These are phyloP conservation scores for Tachysurus vachellii DNA, from an alignment of 2,113 vertebrate genomes.

Conservation along the genomic window DNA sequence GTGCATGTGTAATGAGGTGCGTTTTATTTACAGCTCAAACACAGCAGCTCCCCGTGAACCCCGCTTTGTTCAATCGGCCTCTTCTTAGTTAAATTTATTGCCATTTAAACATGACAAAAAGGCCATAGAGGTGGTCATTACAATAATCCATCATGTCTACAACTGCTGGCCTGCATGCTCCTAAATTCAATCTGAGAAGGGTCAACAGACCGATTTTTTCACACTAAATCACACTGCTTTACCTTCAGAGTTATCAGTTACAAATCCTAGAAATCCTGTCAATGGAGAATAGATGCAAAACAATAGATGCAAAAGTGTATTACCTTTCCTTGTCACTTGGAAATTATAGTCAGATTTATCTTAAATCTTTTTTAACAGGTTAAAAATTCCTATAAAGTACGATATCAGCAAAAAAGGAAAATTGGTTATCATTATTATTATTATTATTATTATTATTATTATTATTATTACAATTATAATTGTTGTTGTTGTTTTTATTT, in stretches of 20 bases:
- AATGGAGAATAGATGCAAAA: neutral
- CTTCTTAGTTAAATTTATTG: constrained; percentile 89
- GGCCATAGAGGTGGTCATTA: constrained; percentile 88
- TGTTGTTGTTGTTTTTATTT: neutral
- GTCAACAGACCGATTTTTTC: constrained; percentile 82
- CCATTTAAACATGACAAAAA: constrained; percentile 98
- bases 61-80: constrained; percentile 80
- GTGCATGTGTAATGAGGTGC: constrained; percentile 78
- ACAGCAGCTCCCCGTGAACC: constrained; percentile 75
- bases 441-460: no score
- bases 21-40: constrained; percentile 95
- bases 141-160: constrained; percentile 97
- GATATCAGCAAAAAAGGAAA: neutral
- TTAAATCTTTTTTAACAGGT: neutral
- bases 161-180: constrained; percentile 86
- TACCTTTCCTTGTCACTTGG: neutral
- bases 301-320: no score
- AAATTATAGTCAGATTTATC: neutral
- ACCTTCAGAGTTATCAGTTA: constrained; percentile 78
- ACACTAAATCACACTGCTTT: constrained; percentile 64
- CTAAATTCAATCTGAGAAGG: constrained; percentile 95
- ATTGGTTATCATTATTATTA: neutral
- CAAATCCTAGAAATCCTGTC: constrained; percentile 41
- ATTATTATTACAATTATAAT: neutral
- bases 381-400: neutral